Percentiles rank a stretch among this genome's conserved stretches.
Conservation (phyloP, 2,113 vertebrate species). For the Damaliscus lunatus region DNA sequence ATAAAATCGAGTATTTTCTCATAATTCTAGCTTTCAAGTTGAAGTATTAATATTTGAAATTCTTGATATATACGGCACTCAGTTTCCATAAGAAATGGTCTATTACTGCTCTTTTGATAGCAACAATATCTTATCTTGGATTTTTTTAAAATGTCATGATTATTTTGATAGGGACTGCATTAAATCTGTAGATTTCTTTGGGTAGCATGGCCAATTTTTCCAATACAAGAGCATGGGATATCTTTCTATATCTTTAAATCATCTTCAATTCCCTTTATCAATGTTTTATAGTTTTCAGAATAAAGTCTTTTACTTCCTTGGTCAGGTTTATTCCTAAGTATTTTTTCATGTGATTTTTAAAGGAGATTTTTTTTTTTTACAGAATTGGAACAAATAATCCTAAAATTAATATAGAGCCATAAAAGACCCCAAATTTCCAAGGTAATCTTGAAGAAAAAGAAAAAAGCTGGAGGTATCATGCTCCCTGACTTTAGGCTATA, state of each 20-base stretch:
- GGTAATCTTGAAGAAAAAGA: not conserved
- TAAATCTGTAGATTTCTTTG: not conserved
- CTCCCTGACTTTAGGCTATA: not conserved
- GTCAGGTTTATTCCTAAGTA: not conserved
- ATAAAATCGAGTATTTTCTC: not conserved
- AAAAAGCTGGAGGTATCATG: not conserved
- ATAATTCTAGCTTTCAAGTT: slow-evolving; percentile 9
- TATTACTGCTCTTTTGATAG: not conserved
- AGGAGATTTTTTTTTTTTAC: not conserved
- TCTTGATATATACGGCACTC: not conserved
- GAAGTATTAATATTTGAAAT: not conserved
- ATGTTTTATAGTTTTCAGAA: not conserved
- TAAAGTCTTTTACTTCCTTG: not conserved
- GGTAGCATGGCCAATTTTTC: not conserved
- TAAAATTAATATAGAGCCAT: not conserved
- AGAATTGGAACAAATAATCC: not conserved
- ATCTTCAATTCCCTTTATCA: not conserved
- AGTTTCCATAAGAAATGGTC: not conserved
- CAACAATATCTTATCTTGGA: not conserved
- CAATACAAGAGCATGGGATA: not conserved
- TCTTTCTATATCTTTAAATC: not conserved
- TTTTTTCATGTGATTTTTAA: not conserved
- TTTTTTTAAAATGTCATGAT: not conserved
- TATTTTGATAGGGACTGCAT: not conserved
- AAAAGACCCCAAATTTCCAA: not conserved